Base-by-base conservation (phyloP, 2,888 invertebrate genomes). In the Ptilodon capucinus region DNA sequence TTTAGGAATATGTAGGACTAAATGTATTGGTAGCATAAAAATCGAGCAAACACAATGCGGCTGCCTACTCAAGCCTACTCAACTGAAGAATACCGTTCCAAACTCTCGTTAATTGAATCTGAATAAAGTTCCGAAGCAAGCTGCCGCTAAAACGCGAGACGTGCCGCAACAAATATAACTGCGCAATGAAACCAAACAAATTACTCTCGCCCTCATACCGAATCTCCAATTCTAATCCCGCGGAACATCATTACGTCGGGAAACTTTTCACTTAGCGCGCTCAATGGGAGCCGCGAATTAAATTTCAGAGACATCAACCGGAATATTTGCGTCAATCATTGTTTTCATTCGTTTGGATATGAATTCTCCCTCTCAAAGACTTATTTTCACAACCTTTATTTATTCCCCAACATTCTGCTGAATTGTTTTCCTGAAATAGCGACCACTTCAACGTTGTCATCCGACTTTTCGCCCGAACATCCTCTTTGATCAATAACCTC, bases 401-500 rank as follows among this genome's bases (percentile, higher is more conserved):
- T n/a, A 28, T 28, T 28, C 28, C 28, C 11, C 28, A 23, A 23
- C n/a, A 9, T 11, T 28, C 11, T 11, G n/a, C n/a, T n/a, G 11
- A n/a, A 28, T 28, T n/a, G n/a, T 3, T 28, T 11, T 28, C 36
- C 30, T 38, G 17, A 39, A 47, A 13, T 46, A 47, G 28, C 39
- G 16, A 39, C 25, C 43, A 49, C 44, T 57, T 40, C 28, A 45
- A 44, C 36, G 50, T 55, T 59, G 57, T 47, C 42, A 42, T 43
- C 44, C 48, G 38, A 40, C 45, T 57, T 51, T 59, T 48, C 53
- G 43, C 40, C 30, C 54, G 51, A 57, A 55, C 42, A 48, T 64
- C 70, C 70, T 76, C 79, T 81, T 79, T 76, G 75, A 82, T 83
- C 84, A 80, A 83, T 81, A 76, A 72, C 71, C 73, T 65, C 63